Evolutionary conservation across 2,113 vertebrate species (phyloP).

Genomic region (Dolichotis patagonum): DNA sequence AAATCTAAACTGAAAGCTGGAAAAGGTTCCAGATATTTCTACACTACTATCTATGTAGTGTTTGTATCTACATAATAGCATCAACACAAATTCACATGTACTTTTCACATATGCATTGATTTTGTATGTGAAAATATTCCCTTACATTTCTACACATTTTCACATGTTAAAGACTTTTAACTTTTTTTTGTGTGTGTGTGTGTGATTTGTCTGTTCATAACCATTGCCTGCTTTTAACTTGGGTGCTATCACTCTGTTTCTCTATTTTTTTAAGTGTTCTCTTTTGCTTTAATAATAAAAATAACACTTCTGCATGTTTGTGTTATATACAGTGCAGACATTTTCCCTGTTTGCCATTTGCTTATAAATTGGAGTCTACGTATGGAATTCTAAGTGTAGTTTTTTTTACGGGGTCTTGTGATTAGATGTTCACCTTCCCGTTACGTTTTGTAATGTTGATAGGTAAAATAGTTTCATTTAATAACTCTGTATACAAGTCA

Average conservation of each 20-base stretch:
- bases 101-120: neutral
- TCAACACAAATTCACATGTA: neutral
- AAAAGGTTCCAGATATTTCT: neutral
- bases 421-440: neutral
- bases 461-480: slow-evolving; percentile 14
- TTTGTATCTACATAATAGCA: neutral
- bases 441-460: neutral
- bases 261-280: neutral
- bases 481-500: neutral
- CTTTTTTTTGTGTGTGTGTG: neutral
- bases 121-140: neutral
- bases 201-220: neutral
- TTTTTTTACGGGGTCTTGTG: neutral
- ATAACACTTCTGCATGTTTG: neutral
- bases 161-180: neutral
- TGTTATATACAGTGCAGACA: neutral
- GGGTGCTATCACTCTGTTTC: neutral
- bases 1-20: neutral
- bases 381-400: neutral
- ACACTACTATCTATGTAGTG: neutral
- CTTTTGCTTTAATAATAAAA: neutral
- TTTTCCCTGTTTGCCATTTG: neutral
- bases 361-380: neutral
- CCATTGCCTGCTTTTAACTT: neutral
- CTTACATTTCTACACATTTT: slow-evolving; percentile 17